These are phyloP conservation scores for Brachirus orientalis DNA, from an alignment of 2,113 vertebrate species.

Conservation along the genomic window DNA sequence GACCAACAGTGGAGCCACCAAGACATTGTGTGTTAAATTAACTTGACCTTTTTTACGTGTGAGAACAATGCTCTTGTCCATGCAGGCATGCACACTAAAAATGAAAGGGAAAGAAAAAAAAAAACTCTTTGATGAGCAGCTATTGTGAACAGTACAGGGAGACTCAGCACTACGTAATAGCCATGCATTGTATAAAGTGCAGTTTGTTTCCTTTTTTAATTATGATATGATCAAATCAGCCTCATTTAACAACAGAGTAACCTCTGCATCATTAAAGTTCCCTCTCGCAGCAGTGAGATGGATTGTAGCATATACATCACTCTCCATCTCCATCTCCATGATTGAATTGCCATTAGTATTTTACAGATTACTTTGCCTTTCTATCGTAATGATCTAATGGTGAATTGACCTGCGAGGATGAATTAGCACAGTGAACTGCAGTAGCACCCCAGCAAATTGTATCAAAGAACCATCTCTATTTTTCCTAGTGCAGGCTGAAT, in stretches of 20 bases:
- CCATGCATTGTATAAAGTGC: constrained; percentile 1
- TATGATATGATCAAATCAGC: constrained; percentile 10
- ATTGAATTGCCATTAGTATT: constrained; percentile 56
- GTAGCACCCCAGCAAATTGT: constrained; percentile 16
- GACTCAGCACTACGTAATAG: not conserved
- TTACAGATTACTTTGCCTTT: constrained; percentile 44
- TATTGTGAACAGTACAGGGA: constrained; percentile 21
- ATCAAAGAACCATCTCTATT: not conserved
- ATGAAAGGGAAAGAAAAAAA: not conserved
- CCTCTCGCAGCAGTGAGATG: constrained; percentile 6
- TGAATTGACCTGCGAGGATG: constrained; percentile 43
- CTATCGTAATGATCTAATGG: constrained; percentile 45
- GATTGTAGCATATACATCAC: constrained; percentile 20
- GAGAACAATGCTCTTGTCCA: constrained; percentile 26
- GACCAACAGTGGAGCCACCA: constrained; percentile 32
- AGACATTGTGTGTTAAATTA: constrained; percentile 47
- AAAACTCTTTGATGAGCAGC: constrained; percentile 4
- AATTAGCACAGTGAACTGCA: constrained; percentile 36
- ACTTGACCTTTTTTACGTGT: constrained; percentile 39
- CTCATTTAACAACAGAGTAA: constrained; percentile 27
- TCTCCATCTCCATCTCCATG: constrained; percentile 1
- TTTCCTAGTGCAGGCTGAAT: constrained; percentile 23
- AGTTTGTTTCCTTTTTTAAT: constrained; percentile 1
- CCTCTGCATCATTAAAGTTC: constrained; percentile 15
- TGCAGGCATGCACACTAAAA: not conserved